These are phyloP conservation scores for Fregetta grallaria DNA, from an alignment of 2,113 vertebrate species.

Conservation along the genomic window DNA sequence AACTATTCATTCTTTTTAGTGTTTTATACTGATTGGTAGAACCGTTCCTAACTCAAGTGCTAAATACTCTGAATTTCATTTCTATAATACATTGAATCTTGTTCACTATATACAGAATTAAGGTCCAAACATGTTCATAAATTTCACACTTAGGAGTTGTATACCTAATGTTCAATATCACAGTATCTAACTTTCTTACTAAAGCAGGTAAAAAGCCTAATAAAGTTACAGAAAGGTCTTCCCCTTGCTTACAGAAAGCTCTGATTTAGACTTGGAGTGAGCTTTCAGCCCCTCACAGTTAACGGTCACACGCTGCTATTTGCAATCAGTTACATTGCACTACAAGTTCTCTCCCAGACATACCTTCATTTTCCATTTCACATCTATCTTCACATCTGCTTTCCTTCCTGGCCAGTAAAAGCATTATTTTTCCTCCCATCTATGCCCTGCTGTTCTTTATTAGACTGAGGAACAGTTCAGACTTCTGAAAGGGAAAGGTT, in stretches of 20 bases:
- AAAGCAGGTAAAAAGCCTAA: background rate
- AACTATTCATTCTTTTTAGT: background rate
- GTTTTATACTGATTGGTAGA: background rate
- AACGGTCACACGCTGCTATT: rapidly evolving
- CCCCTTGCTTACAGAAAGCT: background rate
- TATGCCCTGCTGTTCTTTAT: background rate
- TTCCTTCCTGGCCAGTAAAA: background rate
- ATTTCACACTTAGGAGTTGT: background rate
- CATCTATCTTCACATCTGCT: background rate
- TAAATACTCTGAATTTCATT: background rate
- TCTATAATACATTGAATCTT: background rate
- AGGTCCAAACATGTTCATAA: background rate
- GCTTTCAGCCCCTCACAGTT: background rate
- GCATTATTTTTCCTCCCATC: background rate
- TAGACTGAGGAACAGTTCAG: background rate
- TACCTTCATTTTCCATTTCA: background rate
- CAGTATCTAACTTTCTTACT: background rate
- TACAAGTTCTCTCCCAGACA: background rate
- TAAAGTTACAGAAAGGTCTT: background rate
- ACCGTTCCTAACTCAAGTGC: background rate
- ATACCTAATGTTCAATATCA: background rate
- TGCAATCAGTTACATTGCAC: background rate
- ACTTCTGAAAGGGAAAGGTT: background rate
- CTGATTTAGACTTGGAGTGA: background rate
- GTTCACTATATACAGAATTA: background rate